phyloP scores from a whole-genome alignment of 2,888 invertebrate species.

The Campoletis raptor region DNA sequence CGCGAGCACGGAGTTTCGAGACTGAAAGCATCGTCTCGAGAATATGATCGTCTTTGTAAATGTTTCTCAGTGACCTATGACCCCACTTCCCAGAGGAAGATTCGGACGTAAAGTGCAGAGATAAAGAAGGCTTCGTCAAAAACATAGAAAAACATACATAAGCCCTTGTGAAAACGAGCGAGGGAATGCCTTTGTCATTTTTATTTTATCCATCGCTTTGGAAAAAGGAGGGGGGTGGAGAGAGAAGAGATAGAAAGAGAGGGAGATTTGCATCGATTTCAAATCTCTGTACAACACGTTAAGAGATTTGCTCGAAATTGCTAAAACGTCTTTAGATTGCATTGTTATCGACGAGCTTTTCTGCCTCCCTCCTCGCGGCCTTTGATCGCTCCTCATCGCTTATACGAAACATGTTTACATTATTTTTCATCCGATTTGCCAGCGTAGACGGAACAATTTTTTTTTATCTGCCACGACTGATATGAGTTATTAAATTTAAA shows the following conservation, averaged over 20 bases:
- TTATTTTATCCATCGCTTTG: background rate
- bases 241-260: background rate
- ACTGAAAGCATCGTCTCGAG: conserved; percentile 43
- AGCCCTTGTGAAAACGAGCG: background rate
- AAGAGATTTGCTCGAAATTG: conserved; percentile 21
- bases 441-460: conserved; percentile 38
- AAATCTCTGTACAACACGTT: conserved; percentile 35
- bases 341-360: conserved; percentile 14
- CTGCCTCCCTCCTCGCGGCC: conserved; percentile 31
- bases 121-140: conserved; percentile 28
- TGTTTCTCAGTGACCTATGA: conserved; percentile 57
- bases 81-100: conserved; percentile 36
- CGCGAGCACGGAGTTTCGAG: conserved; percentile 44
- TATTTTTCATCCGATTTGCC: conserved; percentile 34
- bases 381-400: conserved; percentile 36
- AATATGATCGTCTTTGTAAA: conserved; percentile 30
- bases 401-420: background rate
- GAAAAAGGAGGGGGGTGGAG: background rate
- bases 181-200: background rate
- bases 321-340: conserved; percentile 10
- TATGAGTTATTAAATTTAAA: background rate
- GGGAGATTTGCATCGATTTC: conserved; percentile 25
- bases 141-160: background rate
- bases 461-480: conserved; percentile 35
- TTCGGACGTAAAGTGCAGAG: conserved; percentile 38